Conservation (phyloP, 2,113 vertebrate genomes). For the Anser cygnoides region DNA sequence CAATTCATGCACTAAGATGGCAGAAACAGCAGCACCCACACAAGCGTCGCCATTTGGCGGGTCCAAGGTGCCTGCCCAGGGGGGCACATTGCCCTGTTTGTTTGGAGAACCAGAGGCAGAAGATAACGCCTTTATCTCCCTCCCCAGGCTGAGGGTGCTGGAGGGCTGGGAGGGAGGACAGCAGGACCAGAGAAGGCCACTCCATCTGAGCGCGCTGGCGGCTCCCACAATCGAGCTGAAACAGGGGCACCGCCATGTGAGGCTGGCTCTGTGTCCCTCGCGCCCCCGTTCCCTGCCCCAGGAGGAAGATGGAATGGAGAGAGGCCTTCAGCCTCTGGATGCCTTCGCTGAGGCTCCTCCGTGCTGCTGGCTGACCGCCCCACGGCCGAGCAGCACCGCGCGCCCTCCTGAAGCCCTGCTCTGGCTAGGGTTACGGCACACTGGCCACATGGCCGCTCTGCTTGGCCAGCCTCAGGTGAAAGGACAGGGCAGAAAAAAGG, state of each 20-base stretch:
- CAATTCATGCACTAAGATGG: slow-evolving; percentile 82
- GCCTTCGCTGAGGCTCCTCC: neutral
- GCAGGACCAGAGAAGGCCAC: neutral
- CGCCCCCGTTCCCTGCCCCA: neutral
- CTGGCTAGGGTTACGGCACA: accelerated
- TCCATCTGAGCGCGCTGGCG: neutral
- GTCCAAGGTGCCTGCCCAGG: slow-evolving; percentile 67
- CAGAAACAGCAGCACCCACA: slow-evolving; percentile 76
- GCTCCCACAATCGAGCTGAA: neutral
- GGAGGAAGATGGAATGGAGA: neutral
- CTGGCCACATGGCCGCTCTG: neutral
- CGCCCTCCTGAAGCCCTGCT: neutral
- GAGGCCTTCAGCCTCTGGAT: neutral
- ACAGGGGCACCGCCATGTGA: neutral
- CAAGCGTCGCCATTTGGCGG: slow-evolving; percentile 66
- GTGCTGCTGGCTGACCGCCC: neutral
- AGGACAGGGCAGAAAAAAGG: neutral
- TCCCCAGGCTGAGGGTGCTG: neutral
- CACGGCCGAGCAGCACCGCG: neutral
- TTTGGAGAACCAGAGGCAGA: slow-evolving; percentile 32
- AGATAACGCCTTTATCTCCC: slow-evolving; percentile 47
- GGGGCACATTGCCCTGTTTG: slow-evolving; percentile 71
- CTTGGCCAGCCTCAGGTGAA: neutral
- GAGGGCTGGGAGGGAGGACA: neutral
- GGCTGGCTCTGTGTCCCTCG: neutral